Base-by-base conservation (phyloP, 2,888 invertebrate genomes). In the Drosophila falleni region DNA sequence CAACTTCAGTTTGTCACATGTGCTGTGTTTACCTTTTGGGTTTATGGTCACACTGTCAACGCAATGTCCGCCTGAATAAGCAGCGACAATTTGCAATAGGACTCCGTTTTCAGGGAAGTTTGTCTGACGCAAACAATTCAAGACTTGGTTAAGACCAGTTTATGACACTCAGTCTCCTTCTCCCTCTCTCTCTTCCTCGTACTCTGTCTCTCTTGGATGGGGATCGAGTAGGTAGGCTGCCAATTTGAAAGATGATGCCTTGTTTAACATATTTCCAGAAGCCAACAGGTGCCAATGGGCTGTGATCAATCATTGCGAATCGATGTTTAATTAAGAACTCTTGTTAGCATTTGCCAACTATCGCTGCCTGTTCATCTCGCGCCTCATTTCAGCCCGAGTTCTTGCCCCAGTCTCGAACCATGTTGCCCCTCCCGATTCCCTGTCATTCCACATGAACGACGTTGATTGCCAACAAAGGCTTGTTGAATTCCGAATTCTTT, bases 251-350 rank as follows among this genome's bases (percentile, higher is more conserved):
- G 89, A 87, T 76, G 86, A 86, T 74, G 80, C 80, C 83, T 90
- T 91, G 91, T 91, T 91, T 80, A 91, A 90, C 91, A 92, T 84
- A 91, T 91, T 91, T 91, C 89, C 92, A 92, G 92, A 91, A 92
- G 92, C 92, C 91, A 92, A 92, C 92, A 92, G 92, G 92, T 92
- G 92, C 92, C 91, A 91, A 91, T 81, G 90, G 84, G 84, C 70
- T 84, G 89, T 89, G 91, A 92, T 92, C 92, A 92, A 92, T 92
- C 92, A 92, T 91, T 68, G 85, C 79, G 84, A 91, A 91, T 92
- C 91, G 91, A 92, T 91, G 91, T 91, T 92, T 92, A 92, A 92
- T 92, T 92, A 92, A 92, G 91, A 91, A 92, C 90, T 92, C 91
- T 92, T 92, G 92, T 92, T 92, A 91, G 87, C 90, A 78, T 86